Evolutionary conservation across 2,888 invertebrate species (phyloP), one percentile per base, ranked within the genome.

Genomic region (Xanthorhoe designata): DNA sequence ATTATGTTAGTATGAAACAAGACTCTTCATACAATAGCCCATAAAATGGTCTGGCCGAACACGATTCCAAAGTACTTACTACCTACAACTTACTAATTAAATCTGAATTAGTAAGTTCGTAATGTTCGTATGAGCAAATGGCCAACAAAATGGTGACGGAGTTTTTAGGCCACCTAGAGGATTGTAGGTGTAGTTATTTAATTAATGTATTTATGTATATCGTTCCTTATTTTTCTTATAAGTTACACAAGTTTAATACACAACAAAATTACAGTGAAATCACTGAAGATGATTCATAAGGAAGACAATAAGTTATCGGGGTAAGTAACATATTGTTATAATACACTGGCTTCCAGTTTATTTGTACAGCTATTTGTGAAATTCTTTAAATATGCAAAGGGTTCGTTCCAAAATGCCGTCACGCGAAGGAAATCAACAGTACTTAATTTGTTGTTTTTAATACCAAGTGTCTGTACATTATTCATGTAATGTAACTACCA

Each of bases 11-110:
- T 19, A 10, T 15, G 64, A 65, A 65, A 55, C 55, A 65, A n/a
- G 61, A 61, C 66, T 56, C 57, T 61, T 35, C 15, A 32, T 42
- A 66, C 66, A 66, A 66, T 49, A 53, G 53, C 47, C 49, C 53
- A 66, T 66, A 56, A 66, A 53, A 49, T 24, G 38, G 56, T 61
- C 45, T 61, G 65, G 52, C 49, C 15, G 61, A 66, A 58, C 47
- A 32, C 24, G 57, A 66, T 57, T 38, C 61, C 38, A 51, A 42
- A 8, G 3, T 18, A 19, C 38, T 2, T 35, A 32, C 32, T 32
- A 24, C 24, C 50, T 18, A 18, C n/a, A 9, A 3, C 24, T 24
- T 24, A 24, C 1, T 24, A 24, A 24, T 24, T 24, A 24, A 24
- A 24, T n/a, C n/a, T n/a, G n/a, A n/a, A n/a, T n/a, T n/a, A n/a